phyloP scores from a whole-genome alignment of 2,797 vertebrate species.

The Rachycentron canadum region DNA sequence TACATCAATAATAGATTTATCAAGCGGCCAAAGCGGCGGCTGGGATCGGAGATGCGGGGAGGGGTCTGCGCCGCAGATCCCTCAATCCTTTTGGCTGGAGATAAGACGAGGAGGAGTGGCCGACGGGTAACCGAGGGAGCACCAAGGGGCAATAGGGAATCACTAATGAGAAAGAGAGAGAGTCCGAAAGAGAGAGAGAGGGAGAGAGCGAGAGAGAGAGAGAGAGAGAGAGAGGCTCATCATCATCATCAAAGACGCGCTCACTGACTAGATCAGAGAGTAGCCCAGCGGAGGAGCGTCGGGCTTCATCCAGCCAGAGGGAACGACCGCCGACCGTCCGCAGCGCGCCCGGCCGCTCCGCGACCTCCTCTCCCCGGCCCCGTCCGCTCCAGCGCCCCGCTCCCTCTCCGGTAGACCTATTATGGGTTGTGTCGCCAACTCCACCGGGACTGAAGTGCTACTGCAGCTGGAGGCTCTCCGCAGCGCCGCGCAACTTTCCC shows the following conservation, averaged over 20 bases:
- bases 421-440: constrained; percentile 90
- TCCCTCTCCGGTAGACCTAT: constrained; percentile 72
- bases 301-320: constrained; percentile 52
- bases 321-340: constrained; percentile 45
- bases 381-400: constrained; percentile 59
- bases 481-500: constrained; percentile 86
- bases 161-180: constrained; percentile 85
- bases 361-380: constrained; percentile 51
- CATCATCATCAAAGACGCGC: constrained; percentile 84
- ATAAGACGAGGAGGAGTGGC: constrained; percentile 91
- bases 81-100: constrained; percentile 86
- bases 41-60: constrained; percentile 80
- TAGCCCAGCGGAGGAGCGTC: constrained; percentile 57
- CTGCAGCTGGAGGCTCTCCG: constrained; percentile 87
- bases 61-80: constrained; percentile 83
- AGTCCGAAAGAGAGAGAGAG: constrained; percentile 44
- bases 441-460: constrained; percentile 87
- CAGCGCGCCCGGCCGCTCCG: constrained; percentile 48
- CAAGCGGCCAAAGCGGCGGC: constrained; percentile 70
- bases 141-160: constrained; percentile 84
- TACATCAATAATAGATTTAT: constrained; percentile 85
- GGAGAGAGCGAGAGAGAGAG: constrained; percentile 44
- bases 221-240: constrained; percentile 66
- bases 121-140: constrained; percentile 83
- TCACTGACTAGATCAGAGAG: constrained; percentile 83